Evolutionary conservation across 1,140 invertebrate species (phyloP).

Genomic region (Habropoda laboriosa): DNA sequence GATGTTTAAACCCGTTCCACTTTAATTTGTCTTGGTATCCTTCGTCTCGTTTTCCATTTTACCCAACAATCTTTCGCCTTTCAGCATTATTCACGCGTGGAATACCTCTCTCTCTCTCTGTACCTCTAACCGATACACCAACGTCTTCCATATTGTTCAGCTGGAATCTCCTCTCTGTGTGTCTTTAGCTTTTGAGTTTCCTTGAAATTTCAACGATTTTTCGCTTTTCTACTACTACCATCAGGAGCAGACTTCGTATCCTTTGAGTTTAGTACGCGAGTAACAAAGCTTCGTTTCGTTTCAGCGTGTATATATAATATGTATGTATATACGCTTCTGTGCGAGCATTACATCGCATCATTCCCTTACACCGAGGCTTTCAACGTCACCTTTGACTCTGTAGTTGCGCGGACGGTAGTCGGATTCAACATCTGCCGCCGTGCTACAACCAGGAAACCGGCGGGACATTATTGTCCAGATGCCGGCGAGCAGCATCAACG

Average conservation of each 20-base stretch:
- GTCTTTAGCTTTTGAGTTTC: background rate
- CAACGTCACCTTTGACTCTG: conserved; percentile 30
- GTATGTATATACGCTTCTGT: too few species aligned
- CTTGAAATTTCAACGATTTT: background rate
- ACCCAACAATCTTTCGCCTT: background rate
- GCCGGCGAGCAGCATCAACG: conserved; percentile 29
- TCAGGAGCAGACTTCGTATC: background rate
- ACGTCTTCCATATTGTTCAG: too few species aligned
- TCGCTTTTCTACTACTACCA: background rate
- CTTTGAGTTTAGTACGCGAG: background rate
- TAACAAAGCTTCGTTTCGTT: background rate
- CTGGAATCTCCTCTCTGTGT: background rate
- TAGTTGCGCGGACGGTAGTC: conserved; percentile 6
- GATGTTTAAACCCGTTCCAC: conserved; percentile 5
- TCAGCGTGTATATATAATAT: too few species aligned
- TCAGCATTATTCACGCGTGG: background rate
- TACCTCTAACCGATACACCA: too few species aligned
- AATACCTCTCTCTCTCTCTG: background rate
- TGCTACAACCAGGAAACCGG: conserved; percentile 48
- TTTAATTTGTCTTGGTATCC: conserved; percentile 4
- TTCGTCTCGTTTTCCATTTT: background rate
- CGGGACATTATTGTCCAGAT: conserved; percentile 49
- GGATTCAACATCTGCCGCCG: conserved; percentile 49
- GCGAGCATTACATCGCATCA: background rate
- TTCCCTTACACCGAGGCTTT: background rate